These are phyloP conservation scores for Tor tambroides DNA, from an alignment of 2,113 vertebrate species.

Conservation along the genomic window DNA sequence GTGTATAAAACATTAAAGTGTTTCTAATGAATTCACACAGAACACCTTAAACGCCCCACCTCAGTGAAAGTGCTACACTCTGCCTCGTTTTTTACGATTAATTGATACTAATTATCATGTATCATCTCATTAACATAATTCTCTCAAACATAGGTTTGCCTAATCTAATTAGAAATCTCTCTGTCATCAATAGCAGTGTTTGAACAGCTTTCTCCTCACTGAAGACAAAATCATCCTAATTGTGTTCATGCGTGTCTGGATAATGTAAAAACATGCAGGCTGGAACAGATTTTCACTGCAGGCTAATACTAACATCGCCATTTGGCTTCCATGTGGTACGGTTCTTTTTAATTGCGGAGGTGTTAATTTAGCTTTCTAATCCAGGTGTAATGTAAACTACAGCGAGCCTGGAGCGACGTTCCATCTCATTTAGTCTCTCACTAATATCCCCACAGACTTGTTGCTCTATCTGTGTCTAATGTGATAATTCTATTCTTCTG, in stretches of 20 bases:
- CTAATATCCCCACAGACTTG: constrained; percentile 41
- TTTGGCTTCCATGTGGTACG: constrained; percentile 13
- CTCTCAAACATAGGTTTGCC: neutral
- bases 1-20: constrained; percentile 4
- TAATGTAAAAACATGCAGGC: constrained; percentile 7
- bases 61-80: neutral
- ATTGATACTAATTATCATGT: constrained; percentile 18
- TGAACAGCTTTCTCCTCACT: neutral
- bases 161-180: neutral
- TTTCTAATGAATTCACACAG: neutral
- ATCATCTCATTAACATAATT: constrained; percentile 6
- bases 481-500: constrained; percentile 48
- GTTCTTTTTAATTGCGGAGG: constrained; percentile 30
- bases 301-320: constrained; percentile 14
- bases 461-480: constrained; percentile 47
- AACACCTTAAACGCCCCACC: neutral
- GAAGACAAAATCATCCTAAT: neutral
- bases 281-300: constrained; percentile 26
- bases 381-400: constrained; percentile 39
- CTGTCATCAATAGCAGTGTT: constrained; percentile 21
- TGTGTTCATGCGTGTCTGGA: neutral
- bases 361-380: constrained; percentile 44
- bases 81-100: constrained; percentile 29
- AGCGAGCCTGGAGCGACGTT: constrained; percentile 32
- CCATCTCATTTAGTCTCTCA: constrained; percentile 22